Evolutionary conservation across 2,113 vertebrate genomes (phyloP).

Genomic region (Protobothrops mucrosquamatus): DNA sequence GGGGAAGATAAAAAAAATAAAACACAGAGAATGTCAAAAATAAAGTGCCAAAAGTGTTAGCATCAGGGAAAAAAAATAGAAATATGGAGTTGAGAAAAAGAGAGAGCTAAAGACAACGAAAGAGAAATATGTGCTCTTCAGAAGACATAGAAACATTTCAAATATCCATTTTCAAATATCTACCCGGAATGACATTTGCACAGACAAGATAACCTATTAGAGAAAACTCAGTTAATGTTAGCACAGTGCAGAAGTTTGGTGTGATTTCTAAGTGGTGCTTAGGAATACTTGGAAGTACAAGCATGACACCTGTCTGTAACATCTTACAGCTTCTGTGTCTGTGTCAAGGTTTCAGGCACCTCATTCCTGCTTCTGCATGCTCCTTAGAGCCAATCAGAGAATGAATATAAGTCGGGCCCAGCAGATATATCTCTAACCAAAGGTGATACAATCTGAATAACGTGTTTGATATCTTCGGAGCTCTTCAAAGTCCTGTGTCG

Average conservation of each 20-base stretch:
- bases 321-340: background rate
- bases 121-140: background rate
- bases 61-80: background rate
- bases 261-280: background rate
- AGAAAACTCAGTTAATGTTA: background rate
- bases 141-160: background rate
- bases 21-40: background rate
- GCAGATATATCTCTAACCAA: background rate
- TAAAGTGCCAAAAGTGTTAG: background rate
- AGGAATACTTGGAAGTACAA: background rate
- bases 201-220: background rate
- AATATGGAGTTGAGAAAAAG: background rate
- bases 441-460: background rate
- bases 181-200: background rate
- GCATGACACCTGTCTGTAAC: background rate
- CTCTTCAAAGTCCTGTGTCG: background rate
- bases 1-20: background rate
- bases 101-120: background rate
- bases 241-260: background rate
- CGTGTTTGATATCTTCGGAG: background rate
- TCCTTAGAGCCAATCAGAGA: background rate
- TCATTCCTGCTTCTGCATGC: background rate
- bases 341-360: background rate
- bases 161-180: background rate
- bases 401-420: background rate